phyloP scores from a whole-genome alignment of 1,140 invertebrate genomes.

The Eufriesea mexicana region DNA sequence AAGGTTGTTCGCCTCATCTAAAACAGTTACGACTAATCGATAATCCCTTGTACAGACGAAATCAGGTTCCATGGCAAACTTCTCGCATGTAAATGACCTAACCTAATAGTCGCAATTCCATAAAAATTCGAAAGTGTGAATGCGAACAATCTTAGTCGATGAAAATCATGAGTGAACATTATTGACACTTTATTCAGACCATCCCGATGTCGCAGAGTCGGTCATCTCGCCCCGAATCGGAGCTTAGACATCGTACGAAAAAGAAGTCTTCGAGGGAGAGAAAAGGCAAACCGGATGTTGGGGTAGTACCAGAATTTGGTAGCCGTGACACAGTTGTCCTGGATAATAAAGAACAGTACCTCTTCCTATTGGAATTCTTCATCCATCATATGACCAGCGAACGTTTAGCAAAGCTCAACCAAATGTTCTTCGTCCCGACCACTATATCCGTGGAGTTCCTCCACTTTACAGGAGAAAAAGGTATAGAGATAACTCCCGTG shows the following conservation, averaged over 20 bases:
- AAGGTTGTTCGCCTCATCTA: not conserved
- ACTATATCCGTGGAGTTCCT: constrained; percentile 73
- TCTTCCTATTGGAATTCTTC: constrained; percentile 78
- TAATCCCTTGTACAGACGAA: not conserved
- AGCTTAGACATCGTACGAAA: constrained; percentile 13
- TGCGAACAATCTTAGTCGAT: too few relatives aligned
- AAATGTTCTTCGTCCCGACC: constrained; percentile 77
- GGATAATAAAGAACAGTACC: constrained; percentile 66
- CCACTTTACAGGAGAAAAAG: constrained; percentile 64
- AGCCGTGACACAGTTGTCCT: not conserved
- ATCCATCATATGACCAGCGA: constrained; percentile 72
- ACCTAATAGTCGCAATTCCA: not conserved
- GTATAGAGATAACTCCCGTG: constrained; percentile 71
- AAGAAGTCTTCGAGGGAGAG: not conserved
- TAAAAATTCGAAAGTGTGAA: not conserved
- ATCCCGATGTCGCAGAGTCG: not conserved
- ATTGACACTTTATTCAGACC: too few relatives aligned
- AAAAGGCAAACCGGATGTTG: not conserved
- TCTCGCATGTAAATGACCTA: constrained; percentile 1
- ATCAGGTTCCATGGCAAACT: not conserved
- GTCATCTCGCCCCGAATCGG: not conserved
- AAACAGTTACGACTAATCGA: constrained; percentile 12
- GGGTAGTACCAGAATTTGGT: not conserved
- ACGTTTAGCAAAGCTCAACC: constrained; percentile 72
- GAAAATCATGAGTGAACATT: not conserved